Evolutionary conservation across 2,113 vertebrate species (phyloP).

Genomic region (Lethenteron reissneri): DNA sequence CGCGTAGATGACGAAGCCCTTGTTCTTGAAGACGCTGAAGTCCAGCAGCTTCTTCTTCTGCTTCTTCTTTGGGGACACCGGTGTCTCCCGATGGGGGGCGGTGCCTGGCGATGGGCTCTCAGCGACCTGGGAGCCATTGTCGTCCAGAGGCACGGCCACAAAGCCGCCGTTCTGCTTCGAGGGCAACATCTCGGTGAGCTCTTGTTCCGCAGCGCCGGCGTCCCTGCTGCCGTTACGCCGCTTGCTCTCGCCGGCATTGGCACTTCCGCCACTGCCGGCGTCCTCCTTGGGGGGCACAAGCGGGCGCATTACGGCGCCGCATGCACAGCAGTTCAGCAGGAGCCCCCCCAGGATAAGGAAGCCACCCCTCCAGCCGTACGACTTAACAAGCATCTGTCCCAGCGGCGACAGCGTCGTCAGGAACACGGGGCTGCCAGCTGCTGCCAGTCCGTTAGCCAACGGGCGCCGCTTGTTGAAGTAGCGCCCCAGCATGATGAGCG

Average conservation of each 20-base stretch:
- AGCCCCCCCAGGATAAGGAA: slow-evolving; percentile 43
- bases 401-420: slow-evolving; percentile 32
- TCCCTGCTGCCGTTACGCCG: slow-evolving; percentile 10
- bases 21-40: slow-evolving; percentile 28
- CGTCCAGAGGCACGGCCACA: not conserved
- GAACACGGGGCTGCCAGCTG: slow-evolving; percentile 39
- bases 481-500: slow-evolving; percentile 34
- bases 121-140: too few species aligned
- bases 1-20: slow-evolving; percentile 28
- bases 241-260: not conserved
- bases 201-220: slow-evolving; percentile 16
- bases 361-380: slow-evolving; percentile 36
- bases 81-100: slow-evolving; percentile 16
- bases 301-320: slow-evolving; percentile 36
- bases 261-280: too few species aligned
- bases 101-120: slow-evolving; percentile 6
- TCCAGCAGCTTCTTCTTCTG: slow-evolving; percentile 29
- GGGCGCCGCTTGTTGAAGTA: slow-evolving; percentile 37
- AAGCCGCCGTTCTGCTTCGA: slow-evolving; percentile 8
- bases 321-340: slow-evolving; percentile 36
- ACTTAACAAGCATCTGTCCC: slow-evolving; percentile 31
- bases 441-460: slow-evolving; percentile 36
- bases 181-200: slow-evolving; percentile 22
- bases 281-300: slow-evolving; percentile 14
- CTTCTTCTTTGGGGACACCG: slow-evolving; percentile 14